These are phyloP conservation scores for Hemiscyllium ocellatum DNA, from an alignment of 2,113 vertebrate species.

Conservation along the genomic window DNA sequence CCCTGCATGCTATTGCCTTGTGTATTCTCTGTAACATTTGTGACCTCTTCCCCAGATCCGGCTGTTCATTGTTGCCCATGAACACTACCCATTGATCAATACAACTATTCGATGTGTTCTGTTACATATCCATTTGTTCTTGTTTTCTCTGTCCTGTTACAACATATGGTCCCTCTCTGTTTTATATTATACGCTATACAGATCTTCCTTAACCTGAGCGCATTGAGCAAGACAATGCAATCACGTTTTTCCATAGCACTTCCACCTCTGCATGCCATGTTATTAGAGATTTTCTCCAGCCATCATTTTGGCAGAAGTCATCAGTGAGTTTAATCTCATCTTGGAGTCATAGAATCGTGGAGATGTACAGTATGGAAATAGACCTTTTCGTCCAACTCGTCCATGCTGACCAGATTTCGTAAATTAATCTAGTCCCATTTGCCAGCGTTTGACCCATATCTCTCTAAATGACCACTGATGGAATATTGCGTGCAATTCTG, in stretches of 20 bases:
- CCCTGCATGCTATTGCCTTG: too few relatives aligned
- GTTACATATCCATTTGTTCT: not conserved
- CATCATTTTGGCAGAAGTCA: not conserved
- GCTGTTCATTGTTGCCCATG: too few relatives aligned
- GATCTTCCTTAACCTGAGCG: not conserved
- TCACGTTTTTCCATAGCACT: not conserved
- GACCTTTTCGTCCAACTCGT: too few relatives aligned
- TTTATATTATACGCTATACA: not conserved
- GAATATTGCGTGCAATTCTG: too few relatives aligned
- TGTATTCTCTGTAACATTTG: too few relatives aligned
- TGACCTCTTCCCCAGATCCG: too few relatives aligned
- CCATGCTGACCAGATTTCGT: too few relatives aligned
- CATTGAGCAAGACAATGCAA: not conserved
- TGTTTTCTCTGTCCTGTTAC: not conserved
- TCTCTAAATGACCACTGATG: too few relatives aligned
- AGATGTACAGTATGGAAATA: too few relatives aligned
- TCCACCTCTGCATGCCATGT: not conserved
- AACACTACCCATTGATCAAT: not conserved
- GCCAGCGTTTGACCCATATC: too few relatives aligned
- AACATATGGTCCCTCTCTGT: not conserved
- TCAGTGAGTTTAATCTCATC: not conserved
- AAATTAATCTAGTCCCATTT: too few relatives aligned
- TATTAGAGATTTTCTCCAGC: not conserved
- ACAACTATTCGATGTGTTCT: not conserved
- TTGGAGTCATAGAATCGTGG: too few relatives aligned